Evolutionary conservation across 2,113 vertebrate genomes (phyloP).

Genomic region (Donacobius atricapilla): DNA sequence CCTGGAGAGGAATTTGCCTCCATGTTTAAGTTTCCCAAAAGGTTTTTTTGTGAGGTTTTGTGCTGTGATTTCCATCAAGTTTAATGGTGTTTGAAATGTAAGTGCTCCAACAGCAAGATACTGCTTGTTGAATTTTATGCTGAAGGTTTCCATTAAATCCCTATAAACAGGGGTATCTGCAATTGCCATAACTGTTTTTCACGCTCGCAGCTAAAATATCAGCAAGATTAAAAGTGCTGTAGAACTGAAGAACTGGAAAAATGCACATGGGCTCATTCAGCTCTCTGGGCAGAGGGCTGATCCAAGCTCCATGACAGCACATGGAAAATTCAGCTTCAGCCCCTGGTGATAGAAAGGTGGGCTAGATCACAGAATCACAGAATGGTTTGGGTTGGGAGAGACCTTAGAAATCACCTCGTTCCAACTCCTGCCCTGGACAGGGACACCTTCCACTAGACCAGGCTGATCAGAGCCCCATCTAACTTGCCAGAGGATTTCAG

Average conservation of each 20-base stretch:
- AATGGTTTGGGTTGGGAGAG: not conserved
- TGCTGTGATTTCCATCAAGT: not conserved
- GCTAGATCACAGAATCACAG: not conserved
- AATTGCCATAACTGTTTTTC: not conserved
- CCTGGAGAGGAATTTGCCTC: not conserved
- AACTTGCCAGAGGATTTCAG: not conserved
- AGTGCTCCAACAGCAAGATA: not conserved
- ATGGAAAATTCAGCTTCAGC: not conserved
- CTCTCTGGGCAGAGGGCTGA: not conserved
- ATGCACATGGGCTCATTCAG: not conserved
- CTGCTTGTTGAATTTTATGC: slow-evolving; percentile 9
- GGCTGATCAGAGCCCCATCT: not conserved
- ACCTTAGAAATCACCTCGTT: not conserved
- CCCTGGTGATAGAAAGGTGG: not conserved
- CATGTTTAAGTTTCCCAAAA: not conserved
- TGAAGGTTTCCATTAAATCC: not conserved
- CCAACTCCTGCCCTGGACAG: not conserved
- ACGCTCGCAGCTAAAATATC: not conserved
- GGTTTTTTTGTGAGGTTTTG: not conserved
- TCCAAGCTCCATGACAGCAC: not conserved
- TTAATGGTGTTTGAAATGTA: slow-evolving; percentile 12
- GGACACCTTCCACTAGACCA: not conserved
- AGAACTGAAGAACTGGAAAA: not conserved
- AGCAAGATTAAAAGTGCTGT: not conserved
- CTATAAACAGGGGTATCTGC: not conserved